Conservation (phyloP, 2,113 vertebrate genomes). For the Larimichthys polyactis region DNA sequence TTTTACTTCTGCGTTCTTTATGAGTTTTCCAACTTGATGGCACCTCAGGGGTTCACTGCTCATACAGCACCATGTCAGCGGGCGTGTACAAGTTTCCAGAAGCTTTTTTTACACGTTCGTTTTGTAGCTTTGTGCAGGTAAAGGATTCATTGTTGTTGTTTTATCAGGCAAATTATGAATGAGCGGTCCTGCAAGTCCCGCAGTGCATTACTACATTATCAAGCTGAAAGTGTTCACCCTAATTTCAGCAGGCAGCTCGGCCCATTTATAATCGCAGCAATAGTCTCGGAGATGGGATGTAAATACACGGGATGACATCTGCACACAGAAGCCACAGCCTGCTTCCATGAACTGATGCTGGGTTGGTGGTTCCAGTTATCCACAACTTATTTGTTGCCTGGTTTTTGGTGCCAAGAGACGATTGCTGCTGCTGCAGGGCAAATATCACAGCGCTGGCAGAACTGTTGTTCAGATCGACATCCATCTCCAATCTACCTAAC, state of each 20-base stretch:
- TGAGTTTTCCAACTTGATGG: background rate
- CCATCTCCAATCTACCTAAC: background rate
- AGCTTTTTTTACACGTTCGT: background rate
- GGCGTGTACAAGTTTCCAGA: background rate
- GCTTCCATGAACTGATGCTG: background rate
- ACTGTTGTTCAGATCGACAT: background rate
- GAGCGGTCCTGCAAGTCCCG: slow-evolving; percentile 11
- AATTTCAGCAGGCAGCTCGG: slow-evolving; percentile 12
- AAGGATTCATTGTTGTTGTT: slow-evolving; percentile 23
- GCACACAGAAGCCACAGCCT: background rate
- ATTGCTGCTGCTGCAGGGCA: background rate
- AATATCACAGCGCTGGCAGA: background rate
- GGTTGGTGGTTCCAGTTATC: background rate
- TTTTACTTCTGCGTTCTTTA: slow-evolving; percentile 9
- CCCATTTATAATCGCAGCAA: slow-evolving; percentile 20
- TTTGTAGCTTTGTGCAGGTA: background rate
- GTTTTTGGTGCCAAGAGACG: background rate
- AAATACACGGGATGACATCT: slow-evolving; percentile 24
- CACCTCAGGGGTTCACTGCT: background rate
- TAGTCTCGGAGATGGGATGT: slow-evolving; percentile 19
- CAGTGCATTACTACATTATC: slow-evolving; percentile 18
- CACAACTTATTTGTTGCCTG: background rate
- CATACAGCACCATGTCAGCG: background rate
- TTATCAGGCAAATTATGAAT: slow-evolving; percentile 44
- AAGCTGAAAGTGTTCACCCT: slow-evolving; percentile 31